phyloP scores from a whole-genome alignment of 2,113 vertebrate species.

The Tragelaphus strepsiceros region DNA sequence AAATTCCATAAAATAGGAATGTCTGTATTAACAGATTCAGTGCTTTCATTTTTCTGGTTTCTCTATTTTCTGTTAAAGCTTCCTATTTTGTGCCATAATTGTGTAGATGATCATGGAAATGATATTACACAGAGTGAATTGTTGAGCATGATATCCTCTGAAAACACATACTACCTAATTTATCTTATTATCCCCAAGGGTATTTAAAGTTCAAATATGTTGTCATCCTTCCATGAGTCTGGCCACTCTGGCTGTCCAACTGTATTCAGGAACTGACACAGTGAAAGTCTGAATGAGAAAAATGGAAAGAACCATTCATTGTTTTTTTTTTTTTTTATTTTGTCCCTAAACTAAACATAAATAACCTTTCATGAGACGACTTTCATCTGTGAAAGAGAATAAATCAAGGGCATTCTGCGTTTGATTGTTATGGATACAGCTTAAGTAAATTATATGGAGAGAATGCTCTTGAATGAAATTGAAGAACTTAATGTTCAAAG shows the following conservation, averaged over 20 bases:
- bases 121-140: not conserved
- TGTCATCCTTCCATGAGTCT: not conserved
- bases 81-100: not conserved
- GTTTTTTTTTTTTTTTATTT: not conserved
- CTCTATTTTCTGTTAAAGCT: not conserved
- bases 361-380: conserved; percentile 34
- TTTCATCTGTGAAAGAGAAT: conserved; percentile 1
- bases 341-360: conserved; percentile 12
- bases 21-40: not conserved
- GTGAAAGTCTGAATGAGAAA: not conserved
- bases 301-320: not conserved
- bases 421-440: conserved; percentile 39
- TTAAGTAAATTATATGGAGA: conserved; percentile 33
- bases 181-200: not conserved
- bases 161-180: not conserved
- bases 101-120: not conserved
- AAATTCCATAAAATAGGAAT: not conserved
- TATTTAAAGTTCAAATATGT: conserved; percentile 8
- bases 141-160: not conserved
- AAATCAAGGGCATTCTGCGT: conserved; percentile 34
- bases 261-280: not conserved
- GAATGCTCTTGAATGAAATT: not conserved
- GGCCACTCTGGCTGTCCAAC: not conserved
- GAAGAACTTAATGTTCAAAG: conserved; percentile 48
- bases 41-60: not conserved